These are phyloP conservation scores for Antheraea mylitta DNA, from an alignment of 1,140 invertebrate species.

Conservation along the genomic window DNA sequence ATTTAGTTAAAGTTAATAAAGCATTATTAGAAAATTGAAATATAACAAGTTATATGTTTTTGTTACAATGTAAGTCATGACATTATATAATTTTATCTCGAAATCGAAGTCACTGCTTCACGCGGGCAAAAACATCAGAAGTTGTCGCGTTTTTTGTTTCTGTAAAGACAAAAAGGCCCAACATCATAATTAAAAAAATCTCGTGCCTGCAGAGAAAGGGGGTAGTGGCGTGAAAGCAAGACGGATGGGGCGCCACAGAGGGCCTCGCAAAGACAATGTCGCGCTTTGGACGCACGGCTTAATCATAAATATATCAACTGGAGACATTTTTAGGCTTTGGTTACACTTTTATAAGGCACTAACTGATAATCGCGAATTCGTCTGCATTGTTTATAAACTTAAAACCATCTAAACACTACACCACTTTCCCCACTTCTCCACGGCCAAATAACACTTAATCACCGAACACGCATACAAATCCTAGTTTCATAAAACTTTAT, in stretches of 20 bases:
- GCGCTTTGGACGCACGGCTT: conserved; percentile 62
- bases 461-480: too few relatives aligned
- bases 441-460: too few relatives aligned
- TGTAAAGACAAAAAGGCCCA: conserved; percentile 70
- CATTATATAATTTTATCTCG: not conserved
- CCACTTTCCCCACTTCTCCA: too few relatives aligned
- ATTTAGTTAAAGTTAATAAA: too few relatives aligned
- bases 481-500: too few relatives aligned
- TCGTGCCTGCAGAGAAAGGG: conserved; percentile 75
- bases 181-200: conserved; percentile 78
- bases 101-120: conserved; percentile 24
- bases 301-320: conserved; percentile 78
- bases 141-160: conserved; percentile 26
- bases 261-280: conserved; percentile 70
- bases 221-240: conserved; percentile 73
- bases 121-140: conserved; percentile 12
- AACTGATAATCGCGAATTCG: not conserved
- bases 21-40: too few relatives aligned
- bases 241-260: conserved; percentile 71
- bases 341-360: conserved; percentile 25
- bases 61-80: not conserved
- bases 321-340: conserved; percentile 44
- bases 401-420: too few relatives aligned
- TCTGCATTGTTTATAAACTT: too few relatives aligned
- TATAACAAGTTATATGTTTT: too few relatives aligned